phyloP scores from a whole-genome alignment of 1,140 invertebrate species.

The Tyrophagus putrescentiae region DNA sequence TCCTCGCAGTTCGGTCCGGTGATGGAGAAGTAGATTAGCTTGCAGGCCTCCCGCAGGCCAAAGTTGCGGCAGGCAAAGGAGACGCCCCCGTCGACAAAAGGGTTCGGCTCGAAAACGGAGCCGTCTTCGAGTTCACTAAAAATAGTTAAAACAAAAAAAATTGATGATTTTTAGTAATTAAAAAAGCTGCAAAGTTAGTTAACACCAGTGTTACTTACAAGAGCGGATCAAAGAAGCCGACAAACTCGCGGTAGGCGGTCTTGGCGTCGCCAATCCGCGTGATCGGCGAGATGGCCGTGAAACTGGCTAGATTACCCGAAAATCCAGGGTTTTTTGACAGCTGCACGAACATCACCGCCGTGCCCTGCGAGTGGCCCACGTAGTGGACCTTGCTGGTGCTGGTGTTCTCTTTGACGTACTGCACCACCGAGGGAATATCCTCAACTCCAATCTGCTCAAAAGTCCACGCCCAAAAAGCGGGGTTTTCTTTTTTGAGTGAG shows the following conservation, averaged over 20 bases:
- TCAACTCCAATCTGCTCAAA: conserved; percentile 32
- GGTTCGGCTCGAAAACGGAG: not conserved
- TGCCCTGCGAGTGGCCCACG: conserved; percentile 36
- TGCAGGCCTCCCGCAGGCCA: not conserved
- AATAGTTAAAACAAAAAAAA: not conserved
- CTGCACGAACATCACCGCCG: conserved; percentile 46
- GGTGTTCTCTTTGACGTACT: conserved; percentile 29
- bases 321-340: conserved; percentile 46
- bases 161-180: not conserved
- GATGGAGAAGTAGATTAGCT: not conserved
- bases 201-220: too few relatives aligned
- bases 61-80: not conserved
- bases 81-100: not conserved
- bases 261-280: conserved; percentile 30
- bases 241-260: not conserved
- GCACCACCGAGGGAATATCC: conserved; percentile 38
- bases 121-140: not conserved
- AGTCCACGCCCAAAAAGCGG: conserved; percentile 24
- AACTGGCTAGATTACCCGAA: conserved; percentile 39
- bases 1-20: not conserved
- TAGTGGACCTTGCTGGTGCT: conserved; percentile 29
- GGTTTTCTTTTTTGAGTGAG: not conserved
- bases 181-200: not conserved
- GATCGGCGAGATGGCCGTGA: conserved; percentile 55
- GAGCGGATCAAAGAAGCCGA: not conserved